phyloP scores from a whole-genome alignment of 2,113 vertebrate species.

The Silurus asotus region DNA sequence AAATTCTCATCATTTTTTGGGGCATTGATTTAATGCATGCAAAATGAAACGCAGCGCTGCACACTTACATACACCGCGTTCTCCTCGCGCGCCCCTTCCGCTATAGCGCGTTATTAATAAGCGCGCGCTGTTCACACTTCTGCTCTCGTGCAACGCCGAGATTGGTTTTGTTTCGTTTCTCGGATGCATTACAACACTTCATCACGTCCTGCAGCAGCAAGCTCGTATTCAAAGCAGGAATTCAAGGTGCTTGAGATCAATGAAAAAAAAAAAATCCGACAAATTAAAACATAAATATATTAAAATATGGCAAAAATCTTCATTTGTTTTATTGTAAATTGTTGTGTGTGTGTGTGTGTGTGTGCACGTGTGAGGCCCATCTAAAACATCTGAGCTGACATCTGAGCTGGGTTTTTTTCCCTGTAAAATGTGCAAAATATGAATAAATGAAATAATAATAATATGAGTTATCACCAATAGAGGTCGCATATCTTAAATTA shows the following conservation, averaged over 20 bases:
- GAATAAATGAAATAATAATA: not conserved
- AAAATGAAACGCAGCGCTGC: slow-evolving; percentile 38
- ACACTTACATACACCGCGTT: not conserved
- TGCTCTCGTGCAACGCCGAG: slow-evolving; percentile 11
- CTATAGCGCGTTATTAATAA: not conserved
- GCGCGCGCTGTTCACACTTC: not conserved
- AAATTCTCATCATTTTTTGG: slow-evolving; percentile 29
- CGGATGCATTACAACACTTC: not conserved
- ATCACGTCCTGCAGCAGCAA: not conserved
- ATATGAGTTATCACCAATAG: slow-evolving; percentile 27
- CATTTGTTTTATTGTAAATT: no score
- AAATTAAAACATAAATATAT: no score
- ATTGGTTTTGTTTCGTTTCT: not conserved
- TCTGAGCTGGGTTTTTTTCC: not conserved
- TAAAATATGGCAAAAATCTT: no score
- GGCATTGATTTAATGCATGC: not conserved
- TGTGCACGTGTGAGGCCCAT: not conserved
- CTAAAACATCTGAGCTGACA: slow-evolving; percentile 48
- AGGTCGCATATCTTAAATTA: slow-evolving; percentile 31
- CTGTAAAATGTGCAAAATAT: slow-evolving; percentile 15
- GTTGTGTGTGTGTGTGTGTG: no score
- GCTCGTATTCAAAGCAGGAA: not conserved
- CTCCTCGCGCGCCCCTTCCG: not conserved
- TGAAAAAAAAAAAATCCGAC: not conserved
- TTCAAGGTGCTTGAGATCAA: not conserved